These are phyloP conservation scores for Anticlea derivata DNA, from an alignment of 2,888 invertebrate species.

Conservation along the genomic window DNA sequence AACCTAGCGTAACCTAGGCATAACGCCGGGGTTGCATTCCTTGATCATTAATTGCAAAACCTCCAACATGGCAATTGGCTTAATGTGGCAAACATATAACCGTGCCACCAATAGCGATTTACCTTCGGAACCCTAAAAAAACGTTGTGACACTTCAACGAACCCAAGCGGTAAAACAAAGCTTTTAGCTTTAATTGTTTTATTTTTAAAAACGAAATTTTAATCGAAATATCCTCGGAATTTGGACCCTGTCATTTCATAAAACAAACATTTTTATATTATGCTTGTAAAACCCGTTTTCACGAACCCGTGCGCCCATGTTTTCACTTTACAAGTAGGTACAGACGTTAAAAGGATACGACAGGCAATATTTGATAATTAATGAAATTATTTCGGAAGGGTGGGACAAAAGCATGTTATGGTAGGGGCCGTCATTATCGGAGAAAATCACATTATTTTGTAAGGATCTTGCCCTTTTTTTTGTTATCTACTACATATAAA, in stretches of 20 bases:
- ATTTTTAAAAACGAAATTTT: background rate
- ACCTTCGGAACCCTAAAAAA: no score
- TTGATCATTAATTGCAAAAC: no score
- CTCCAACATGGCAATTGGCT: no score
- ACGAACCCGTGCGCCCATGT: background rate
- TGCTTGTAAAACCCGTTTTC: constrained; percentile 9
- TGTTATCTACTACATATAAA: no score
- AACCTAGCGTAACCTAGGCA: no score
- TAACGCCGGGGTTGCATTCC: no score
- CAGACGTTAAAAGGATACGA: constrained; percentile 7
- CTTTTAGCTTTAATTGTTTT: background rate
- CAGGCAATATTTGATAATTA: constrained; percentile 14
- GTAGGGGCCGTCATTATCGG: background rate
- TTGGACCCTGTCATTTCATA: constrained; percentile 2
- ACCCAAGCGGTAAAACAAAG: background rate
- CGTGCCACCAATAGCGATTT: no score
- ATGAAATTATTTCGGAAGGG: constrained; percentile 7
- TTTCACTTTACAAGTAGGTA: constrained; percentile 7
- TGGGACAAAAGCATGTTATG: background rate
- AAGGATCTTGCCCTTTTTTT: background rate
- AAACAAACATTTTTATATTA: constrained; percentile 11
- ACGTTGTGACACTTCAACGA: no score
- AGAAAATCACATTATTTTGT: background rate
- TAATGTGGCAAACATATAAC: no score
- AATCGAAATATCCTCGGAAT: background rate